phyloP scores from a whole-genome alignment of 30 jellyfish, hydroid and myxozoan genomes.

The Hydra vulgaris region DNA sequence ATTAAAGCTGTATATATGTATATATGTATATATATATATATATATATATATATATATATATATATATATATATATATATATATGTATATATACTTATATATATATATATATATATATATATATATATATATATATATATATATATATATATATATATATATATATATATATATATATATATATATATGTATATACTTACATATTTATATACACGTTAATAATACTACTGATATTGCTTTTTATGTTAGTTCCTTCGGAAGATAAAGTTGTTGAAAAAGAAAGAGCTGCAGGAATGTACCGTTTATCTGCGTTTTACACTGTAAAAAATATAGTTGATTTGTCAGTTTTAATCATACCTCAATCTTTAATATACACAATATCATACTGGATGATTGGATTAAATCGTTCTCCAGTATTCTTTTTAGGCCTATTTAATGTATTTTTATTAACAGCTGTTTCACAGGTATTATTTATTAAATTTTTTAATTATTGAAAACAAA shows the following conservation, averaged over 20 bases:
- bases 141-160: no score
- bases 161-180: no score
- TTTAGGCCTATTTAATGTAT: constrained; percentile 10
- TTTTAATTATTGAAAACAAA: background rate
- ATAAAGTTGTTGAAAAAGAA: constrained; percentile 38
- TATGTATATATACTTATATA: no score
- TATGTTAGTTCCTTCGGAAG: constrained; percentile 49
- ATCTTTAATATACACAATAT: constrained; percentile 26
- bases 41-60: no score
- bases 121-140: no score
- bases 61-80: no score
- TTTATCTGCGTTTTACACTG: constrained; percentile 42
- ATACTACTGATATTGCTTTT: no score
- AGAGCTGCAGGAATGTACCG: constrained; percentile 74
- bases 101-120: no score
- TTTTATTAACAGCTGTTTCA: constrained; percentile 24
- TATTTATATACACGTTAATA: no score
- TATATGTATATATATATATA: no score
- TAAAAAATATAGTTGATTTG: constrained; percentile 38
- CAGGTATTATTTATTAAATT: constrained; percentile 46
- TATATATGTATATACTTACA: no score
- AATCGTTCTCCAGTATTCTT: constrained; percentile 31
- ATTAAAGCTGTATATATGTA: no score
- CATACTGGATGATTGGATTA: constrained; percentile 58
- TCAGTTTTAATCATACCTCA: constrained; percentile 42